These are phyloP conservation scores for Cephalopachus bancanus DNA, from an alignment of 2,797 vertebrate species.

Conservation along the genomic window DNA sequence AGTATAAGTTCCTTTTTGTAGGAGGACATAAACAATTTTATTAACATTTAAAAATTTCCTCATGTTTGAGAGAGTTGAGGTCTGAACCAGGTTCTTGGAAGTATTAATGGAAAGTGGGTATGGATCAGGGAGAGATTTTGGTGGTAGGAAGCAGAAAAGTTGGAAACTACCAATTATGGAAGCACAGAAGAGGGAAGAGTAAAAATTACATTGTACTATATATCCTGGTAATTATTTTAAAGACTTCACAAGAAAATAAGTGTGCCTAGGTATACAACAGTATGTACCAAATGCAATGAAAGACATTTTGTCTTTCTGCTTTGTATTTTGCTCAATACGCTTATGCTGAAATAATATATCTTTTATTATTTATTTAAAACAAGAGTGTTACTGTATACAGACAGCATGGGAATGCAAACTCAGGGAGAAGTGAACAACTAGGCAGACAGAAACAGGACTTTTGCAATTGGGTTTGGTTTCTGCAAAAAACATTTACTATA, in stretches of 20 bases:
- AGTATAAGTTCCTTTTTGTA: background rate
- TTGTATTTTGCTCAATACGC: background rate
- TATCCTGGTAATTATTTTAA: slow-evolving; percentile 13
- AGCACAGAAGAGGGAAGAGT: background rate
- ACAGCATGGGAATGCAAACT: background rate
- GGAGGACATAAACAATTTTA: background rate
- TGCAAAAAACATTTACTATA: slow-evolving; percentile 18
- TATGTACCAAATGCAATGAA: background rate
- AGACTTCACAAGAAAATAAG: background rate
- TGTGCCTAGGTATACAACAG: background rate
- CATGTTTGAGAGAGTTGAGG: background rate
- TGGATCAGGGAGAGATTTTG: background rate
- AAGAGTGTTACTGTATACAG: background rate
- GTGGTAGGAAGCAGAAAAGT: background rate
- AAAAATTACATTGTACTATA: background rate
- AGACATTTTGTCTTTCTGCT: slow-evolving; percentile 13
- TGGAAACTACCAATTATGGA: background rate
- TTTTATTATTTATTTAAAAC: slow-evolving; percentile 41
- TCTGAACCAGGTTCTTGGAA: background rate
- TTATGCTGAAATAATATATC: background rate
- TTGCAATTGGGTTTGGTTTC: background rate
- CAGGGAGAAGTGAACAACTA: background rate
- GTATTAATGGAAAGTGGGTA: background rate
- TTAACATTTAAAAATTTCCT: background rate
- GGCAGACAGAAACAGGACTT: background rate